A percentile compares a stretch with the other conserved stretches of the same genome.
These are phyloP conservation scores for Lampris incognitus DNA, from an alignment of 2,113 vertebrate genomes.

Conservation along the genomic window DNA sequence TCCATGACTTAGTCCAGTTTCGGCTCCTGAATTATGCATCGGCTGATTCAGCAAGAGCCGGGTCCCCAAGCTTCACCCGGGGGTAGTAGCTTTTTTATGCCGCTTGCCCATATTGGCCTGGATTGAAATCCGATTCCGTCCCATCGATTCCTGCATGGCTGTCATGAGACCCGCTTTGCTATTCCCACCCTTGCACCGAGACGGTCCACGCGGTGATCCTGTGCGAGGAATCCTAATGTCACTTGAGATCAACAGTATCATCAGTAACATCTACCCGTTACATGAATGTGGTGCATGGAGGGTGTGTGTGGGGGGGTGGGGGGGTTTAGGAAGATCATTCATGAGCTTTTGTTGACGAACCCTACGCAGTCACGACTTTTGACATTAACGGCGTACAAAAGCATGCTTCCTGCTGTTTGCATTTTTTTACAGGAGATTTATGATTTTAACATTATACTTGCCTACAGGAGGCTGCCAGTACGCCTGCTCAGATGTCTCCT, in stretches of 20 bases:
- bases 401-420: too few relatives aligned
- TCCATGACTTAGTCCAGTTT: conserved; percentile 48
- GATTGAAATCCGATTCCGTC: conserved; percentile 47
- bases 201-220: too few relatives aligned
- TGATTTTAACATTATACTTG: too few relatives aligned
- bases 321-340: too few relatives aligned
- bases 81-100: conserved; percentile 36
- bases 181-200: not conserved
- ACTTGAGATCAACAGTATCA: not conserved
- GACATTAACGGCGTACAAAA: too few relatives aligned
- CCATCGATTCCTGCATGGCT: conserved; percentile 28
- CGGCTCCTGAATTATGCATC: conserved; percentile 75
- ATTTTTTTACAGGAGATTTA: too few relatives aligned
- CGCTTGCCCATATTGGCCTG: conserved; percentile 34
- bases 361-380: too few relatives aligned
- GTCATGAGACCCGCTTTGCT: conserved; percentile 7
- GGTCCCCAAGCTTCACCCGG: conserved; percentile 40
- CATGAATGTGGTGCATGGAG: not conserved
- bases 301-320: not conserved
- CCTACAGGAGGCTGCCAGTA: too few relatives aligned
- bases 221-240: not conserved
- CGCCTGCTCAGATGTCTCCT: too few relatives aligned
- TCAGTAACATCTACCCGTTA: not conserved
- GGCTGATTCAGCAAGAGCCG: conserved; percentile 70
- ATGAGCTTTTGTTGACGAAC: too few relatives aligned